Conservation (phyloP, 1,140 invertebrate species). For the Halyomorpha halys region DNA sequence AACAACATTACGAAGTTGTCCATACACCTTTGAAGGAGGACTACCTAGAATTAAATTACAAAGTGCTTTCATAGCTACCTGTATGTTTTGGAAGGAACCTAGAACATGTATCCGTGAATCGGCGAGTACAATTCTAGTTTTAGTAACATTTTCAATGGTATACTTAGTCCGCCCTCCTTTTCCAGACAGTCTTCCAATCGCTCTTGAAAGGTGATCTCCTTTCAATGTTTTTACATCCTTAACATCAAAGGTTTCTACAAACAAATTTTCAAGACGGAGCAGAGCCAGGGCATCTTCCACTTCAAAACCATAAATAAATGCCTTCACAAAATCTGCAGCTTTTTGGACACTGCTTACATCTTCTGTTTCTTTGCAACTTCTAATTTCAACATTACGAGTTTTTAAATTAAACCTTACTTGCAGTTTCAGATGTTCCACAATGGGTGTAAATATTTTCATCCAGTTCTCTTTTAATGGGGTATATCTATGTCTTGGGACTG, state of each 20-base stretch:
- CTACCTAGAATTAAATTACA: slow-evolving; percentile 96
- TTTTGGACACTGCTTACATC: slow-evolving; percentile 91
- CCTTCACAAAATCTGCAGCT: slow-evolving; percentile 95
- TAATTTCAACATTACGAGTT: slow-evolving; percentile 80
- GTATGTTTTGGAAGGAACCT: slow-evolving; percentile 96
- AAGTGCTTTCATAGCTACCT: slow-evolving; percentile 86
- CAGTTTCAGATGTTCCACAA: slow-evolving; percentile 89
- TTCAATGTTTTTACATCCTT: slow-evolving; percentile 93
- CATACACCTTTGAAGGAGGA: slow-evolving; percentile 92
- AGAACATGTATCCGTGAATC: slow-evolving; percentile 95
- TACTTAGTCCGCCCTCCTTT: slow-evolving; percentile 96
- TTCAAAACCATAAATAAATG: slow-evolving; percentile 93
- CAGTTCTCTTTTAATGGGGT: slow-evolving; percentile 92
- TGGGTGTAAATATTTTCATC: slow-evolving; percentile 92
- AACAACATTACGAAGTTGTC: slow-evolving; percentile 77
- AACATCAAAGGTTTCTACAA: slow-evolving; percentile 93
- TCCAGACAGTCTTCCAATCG: slow-evolving; percentile 91
- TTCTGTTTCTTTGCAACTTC: slow-evolving; percentile 61
- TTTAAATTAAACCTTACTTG: slow-evolving; percentile 93
- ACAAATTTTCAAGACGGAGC: slow-evolving; percentile 90
- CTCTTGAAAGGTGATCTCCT: slow-evolving; percentile 90
- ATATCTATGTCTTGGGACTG: slow-evolving; percentile 68
- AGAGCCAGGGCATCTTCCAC: slow-evolving; percentile 94
- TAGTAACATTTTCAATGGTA: slow-evolving; percentile 98
- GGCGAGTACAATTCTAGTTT: slow-evolving; percentile 94